Evolutionary conservation across 2,113 vertebrate genomes (phyloP).

Genomic region (Passer domesticus): DNA sequence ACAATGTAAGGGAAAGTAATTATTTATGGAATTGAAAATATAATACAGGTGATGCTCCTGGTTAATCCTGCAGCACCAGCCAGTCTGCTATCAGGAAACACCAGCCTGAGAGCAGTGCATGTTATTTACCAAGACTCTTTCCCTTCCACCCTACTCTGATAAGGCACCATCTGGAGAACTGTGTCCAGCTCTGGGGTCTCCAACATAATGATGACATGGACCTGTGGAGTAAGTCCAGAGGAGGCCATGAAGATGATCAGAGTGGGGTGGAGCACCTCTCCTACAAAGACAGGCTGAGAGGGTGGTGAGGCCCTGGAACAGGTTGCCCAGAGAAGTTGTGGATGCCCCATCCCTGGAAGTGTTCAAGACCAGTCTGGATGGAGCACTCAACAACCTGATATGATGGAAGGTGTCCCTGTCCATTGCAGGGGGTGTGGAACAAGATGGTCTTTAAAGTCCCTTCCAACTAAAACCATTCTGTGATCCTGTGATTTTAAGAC

Average conservation of each 20-base stretch:
- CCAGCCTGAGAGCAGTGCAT: background rate
- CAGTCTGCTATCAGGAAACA: background rate
- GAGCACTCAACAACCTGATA: background rate
- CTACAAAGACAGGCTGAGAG: background rate
- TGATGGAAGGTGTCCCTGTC: background rate
- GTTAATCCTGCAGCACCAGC: background rate
- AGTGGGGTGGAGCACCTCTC: background rate
- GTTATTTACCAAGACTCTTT: background rate
- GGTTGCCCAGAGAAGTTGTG: background rate
- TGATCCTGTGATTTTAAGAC: background rate
- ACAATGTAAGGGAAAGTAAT: constrained; percentile 69
- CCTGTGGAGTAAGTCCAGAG: background rate
- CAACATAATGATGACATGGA: background rate
- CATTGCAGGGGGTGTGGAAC: background rate
- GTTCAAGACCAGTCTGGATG: background rate
- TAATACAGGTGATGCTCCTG: background rate
- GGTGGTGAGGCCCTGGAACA: background rate
- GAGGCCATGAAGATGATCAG: background rate
- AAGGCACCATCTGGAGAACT: background rate
- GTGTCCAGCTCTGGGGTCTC: background rate
- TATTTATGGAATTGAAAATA: background rate
- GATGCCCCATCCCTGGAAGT: background rate
- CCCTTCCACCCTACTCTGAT: background rate
- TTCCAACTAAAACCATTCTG: background rate
- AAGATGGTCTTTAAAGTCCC: background rate